Base-by-base conservation (phyloP, 2,113 vertebrate genomes). In the Sardina pilchardus region DNA sequence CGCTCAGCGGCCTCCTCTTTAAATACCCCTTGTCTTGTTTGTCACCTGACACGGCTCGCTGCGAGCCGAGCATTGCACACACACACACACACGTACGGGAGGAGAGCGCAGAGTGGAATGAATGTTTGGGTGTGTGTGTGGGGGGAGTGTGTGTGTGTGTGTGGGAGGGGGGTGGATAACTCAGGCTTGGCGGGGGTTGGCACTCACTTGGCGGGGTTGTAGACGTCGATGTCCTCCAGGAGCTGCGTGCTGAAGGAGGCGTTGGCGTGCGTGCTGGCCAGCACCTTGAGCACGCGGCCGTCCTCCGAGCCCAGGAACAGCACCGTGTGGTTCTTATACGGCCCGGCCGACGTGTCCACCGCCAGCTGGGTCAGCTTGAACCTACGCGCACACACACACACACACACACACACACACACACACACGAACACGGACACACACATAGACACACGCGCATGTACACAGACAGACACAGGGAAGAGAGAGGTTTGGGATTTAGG, bases 261-360 rank as follows among this genome's bases (percentile, higher is more conserved):
- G 47, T 96, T 95, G 24, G 89, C 75, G 0, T 91, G 91, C 0
- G 93, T 95, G 47, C 94, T 93, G 30, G 93, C 93, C 75, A 99
- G 94, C 86, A 99, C 95, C 94, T 99, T 99, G 83, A 98, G 92
- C 88, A 99, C 91, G 0, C 90, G 94, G 30, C 98, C 98, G 0
- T 98, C 96, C 36, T 96, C 96, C 0, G 97, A 94, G 36, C 97
- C 97, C 86, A 99, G 95, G 89, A 98, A 99, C 2, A 99, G 91
- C 88, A 99, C 96, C 0, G 97, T 99, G 86, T 91, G 91, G 90
- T 99, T 96, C 82, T 95, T 91, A 2, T 90, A 87, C 0, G 96
- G 97, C 4, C 97, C 98, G 0, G 96, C 98, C 0, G 91, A 93
- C 6, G 95, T 93, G 86, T 99, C 97, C 91, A 94, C 98, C 0